phyloP scores from a whole-genome alignment of 2,113 vertebrate species.

The Heterotis niloticus region DNA sequence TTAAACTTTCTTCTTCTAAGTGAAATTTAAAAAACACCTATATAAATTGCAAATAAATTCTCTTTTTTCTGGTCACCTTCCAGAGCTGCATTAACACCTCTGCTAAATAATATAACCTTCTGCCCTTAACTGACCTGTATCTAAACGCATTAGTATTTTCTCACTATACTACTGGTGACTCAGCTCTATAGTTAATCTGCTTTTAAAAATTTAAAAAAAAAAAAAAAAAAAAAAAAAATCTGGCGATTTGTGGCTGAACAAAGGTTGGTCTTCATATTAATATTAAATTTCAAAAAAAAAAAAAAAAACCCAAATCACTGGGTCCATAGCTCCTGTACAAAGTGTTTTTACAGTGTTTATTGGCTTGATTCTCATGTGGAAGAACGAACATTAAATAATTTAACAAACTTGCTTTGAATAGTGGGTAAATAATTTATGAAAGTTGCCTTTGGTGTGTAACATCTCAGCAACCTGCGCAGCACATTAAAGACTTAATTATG shows the following conservation, averaged over 20 bases:
- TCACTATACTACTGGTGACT: too few relatives aligned
- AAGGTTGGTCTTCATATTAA: slow-evolving; percentile 12
- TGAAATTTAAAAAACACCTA: too few relatives aligned
- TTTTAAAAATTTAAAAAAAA: too few relatives aligned
- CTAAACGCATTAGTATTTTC: too few relatives aligned
- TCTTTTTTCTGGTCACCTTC: too few relatives aligned
- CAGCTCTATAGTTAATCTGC: too few relatives aligned
- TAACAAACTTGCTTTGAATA: background rate
- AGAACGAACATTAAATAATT: background rate
- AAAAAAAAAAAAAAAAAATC: background rate
- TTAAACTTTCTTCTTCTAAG: too few relatives aligned
- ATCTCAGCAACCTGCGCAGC: background rate
- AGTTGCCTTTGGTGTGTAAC: slow-evolving; percentile 21
- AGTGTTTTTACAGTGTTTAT: slow-evolving; percentile 8
- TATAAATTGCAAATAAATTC: too few relatives aligned
- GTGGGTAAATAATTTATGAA: slow-evolving; percentile 18
- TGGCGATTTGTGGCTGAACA: background rate
- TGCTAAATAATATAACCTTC: too few relatives aligned
- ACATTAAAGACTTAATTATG: slow-evolving; percentile 35
- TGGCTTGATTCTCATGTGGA: background rate
- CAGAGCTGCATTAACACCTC: too few relatives aligned
- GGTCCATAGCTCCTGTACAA: background rate
- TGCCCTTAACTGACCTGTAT: too few relatives aligned
- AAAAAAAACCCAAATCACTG: slow-evolving; percentile 1
- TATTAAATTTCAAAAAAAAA: too few relatives aligned